Percentiles rank a stretch among this genome's conserved stretches.
Conservation (phyloP, 2,888 invertebrate species). For the Nymphalis urticae region DNA sequence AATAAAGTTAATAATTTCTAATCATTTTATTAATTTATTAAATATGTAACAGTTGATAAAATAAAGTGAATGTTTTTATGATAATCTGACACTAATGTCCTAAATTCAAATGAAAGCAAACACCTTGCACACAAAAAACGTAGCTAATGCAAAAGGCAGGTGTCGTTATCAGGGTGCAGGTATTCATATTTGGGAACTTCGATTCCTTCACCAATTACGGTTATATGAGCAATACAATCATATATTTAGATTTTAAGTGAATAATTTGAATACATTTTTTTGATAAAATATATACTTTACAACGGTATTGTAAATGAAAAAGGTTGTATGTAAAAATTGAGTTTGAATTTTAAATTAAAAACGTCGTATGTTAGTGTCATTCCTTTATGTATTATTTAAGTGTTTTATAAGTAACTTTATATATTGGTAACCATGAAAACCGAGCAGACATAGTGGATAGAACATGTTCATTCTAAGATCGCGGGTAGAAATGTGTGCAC, state of each 20-base stretch:
- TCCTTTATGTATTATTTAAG: no score
- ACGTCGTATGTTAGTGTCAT: no score
- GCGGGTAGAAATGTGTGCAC: no score
- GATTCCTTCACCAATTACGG: slow-evolving; percentile 13
- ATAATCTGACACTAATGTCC: slow-evolving; percentile 39
- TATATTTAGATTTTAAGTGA: neutral
- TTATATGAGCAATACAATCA: neutral
- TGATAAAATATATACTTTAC: no score
- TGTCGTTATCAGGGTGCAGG: slow-evolving; percentile 35
- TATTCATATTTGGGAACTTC: slow-evolving; percentile 34
- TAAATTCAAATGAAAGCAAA: slow-evolving; percentile 39
- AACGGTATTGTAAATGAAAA: no score
- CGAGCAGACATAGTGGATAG: no score
- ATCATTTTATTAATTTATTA: slow-evolving; percentile 6
- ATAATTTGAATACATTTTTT: neutral
- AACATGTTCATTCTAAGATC: no score
- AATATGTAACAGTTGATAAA: slow-evolving; percentile 17
- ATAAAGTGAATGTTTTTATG: slow-evolving; percentile 33
- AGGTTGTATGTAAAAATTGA: no score
- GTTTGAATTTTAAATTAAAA: no score
- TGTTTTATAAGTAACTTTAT: no score
- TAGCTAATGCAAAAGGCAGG: slow-evolving; percentile 47
- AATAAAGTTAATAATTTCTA: neutral
- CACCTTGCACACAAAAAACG: slow-evolving; percentile 47
- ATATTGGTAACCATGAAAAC: no score